Conservation (phyloP, 2,113 vertebrate genomes). For the Cathartes aura region DNA sequence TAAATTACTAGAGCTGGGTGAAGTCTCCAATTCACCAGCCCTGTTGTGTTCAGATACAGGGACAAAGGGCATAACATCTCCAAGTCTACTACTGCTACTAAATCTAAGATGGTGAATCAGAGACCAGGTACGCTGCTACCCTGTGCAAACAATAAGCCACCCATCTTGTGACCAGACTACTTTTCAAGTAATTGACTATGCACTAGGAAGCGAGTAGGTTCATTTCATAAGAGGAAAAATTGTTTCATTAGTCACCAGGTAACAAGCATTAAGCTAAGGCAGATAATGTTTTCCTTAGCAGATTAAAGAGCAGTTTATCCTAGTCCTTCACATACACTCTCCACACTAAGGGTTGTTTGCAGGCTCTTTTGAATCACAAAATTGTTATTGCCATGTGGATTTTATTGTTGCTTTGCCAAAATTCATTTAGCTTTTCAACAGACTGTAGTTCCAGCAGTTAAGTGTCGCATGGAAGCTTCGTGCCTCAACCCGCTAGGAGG, state of each 20-base stretch:
- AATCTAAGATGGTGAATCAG: not conserved
- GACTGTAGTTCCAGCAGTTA: conserved; percentile 54
- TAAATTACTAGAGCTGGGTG: not conserved
- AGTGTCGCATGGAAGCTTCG: conserved; percentile 17
- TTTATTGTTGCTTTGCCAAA: conserved; percentile 55
- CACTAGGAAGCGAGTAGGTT: not conserved
- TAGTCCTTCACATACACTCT: not conserved
- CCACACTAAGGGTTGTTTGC: not conserved
- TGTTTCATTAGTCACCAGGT: not conserved
- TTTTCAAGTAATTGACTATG: not conserved
- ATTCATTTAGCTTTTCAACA: conserved; percentile 63
- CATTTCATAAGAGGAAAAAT: not conserved
- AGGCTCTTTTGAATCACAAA: conserved; percentile 1
- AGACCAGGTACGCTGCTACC: not conserved
- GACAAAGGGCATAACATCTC: not conserved
- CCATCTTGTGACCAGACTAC: not conserved
- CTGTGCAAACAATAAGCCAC: not conserved
- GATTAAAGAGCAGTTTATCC: not conserved
- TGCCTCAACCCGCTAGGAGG: conserved; percentile 57
- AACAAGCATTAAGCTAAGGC: not conserved
- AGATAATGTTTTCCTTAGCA: not conserved
- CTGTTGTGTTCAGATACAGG: not conserved
- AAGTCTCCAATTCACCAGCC: not conserved
- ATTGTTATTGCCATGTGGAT: not conserved
- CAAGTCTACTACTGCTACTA: not conserved